These are phyloP conservation scores for Tympanoctomys barrerae DNA, from an alignment of 2,797 vertebrate genomes.

Conservation along the genomic window DNA sequence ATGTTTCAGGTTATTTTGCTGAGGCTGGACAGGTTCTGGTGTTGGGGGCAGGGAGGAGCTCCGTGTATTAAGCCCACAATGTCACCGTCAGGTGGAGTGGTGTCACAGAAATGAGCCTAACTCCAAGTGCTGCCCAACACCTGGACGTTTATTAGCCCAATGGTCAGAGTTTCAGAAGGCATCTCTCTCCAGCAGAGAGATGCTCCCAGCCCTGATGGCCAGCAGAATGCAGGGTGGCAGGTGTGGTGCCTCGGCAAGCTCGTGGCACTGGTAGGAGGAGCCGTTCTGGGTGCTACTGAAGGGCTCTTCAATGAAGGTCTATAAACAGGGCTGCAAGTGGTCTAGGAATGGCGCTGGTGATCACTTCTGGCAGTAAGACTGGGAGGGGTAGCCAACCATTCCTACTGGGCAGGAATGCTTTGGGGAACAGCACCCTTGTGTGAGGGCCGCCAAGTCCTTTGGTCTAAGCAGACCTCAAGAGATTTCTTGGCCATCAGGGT, in stretches of 20 bases:
- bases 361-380: background rate
- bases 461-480: background rate
- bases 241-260: background rate
- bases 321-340: too few species aligned
- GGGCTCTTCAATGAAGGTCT: background rate
- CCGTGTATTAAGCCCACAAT: background rate
- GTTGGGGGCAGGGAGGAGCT: background rate
- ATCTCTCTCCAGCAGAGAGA: background rate
- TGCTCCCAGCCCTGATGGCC: background rate
- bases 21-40: background rate
- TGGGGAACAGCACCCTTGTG: background rate
- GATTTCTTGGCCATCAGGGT: background rate
- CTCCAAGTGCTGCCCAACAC: too few species aligned
- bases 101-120: too few species aligned
- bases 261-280: rapidly evolving
- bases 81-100: background rate
- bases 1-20: background rate
- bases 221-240: background rate
- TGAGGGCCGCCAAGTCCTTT: background rate
- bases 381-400: background rate
- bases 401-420: background rate
- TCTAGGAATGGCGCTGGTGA: background rate
- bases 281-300: background rate
- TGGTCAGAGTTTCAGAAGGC: background rate
- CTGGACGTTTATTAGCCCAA: background rate